These are phyloP conservation scores for Craniophora ligustri DNA, from an alignment of 2,888 invertebrate genomes.

Conservation along the genomic window DNA sequence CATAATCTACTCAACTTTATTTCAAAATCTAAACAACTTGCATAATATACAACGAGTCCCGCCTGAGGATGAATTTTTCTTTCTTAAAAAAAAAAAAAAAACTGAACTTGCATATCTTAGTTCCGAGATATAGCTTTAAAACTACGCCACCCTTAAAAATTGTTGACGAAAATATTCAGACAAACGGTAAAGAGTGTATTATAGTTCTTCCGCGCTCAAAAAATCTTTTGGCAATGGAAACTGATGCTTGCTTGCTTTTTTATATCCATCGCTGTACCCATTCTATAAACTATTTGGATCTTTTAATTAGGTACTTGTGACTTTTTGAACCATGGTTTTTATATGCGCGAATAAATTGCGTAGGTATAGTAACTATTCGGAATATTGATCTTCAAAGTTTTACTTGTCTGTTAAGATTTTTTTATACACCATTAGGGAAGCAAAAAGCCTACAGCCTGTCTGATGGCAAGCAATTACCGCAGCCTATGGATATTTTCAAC, in stretches of 20 bases:
- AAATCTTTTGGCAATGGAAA: slow-evolving; percentile 7
- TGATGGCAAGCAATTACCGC: too few species aligned
- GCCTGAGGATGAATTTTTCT: too few species aligned
- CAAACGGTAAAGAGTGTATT: neutral
- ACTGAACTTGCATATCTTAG: too few species aligned
- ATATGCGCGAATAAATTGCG: slow-evolving; percentile 24
- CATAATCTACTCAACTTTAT: slow-evolving; percentile 6
- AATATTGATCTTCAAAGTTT: slow-evolving; percentile 19
- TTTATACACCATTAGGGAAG: too few species aligned
- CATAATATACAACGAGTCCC: too few species aligned
- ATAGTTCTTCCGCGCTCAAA: neutral
- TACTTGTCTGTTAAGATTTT: too few species aligned
- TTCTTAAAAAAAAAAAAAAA: too few species aligned
- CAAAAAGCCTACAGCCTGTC: too few species aligned
- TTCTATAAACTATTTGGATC: slow-evolving; percentile 61
- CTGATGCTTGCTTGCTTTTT: slow-evolving; percentile 39
- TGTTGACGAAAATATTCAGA: neutral
- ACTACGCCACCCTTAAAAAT: neutral
- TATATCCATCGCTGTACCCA: slow-evolving; percentile 53
- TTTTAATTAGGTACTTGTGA: slow-evolving; percentile 47
- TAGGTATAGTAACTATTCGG: slow-evolving; percentile 8
- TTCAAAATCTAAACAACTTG: slow-evolving; percentile 14
- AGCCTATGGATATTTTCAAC: too few species aligned
- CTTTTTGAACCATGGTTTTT: slow-evolving; percentile 40
- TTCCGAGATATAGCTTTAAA: slow-evolving; percentile 4